Evolutionary conservation across 2,797 vertebrate species (phyloP).

Genomic region (Pogonophryne albipinna): DNA sequence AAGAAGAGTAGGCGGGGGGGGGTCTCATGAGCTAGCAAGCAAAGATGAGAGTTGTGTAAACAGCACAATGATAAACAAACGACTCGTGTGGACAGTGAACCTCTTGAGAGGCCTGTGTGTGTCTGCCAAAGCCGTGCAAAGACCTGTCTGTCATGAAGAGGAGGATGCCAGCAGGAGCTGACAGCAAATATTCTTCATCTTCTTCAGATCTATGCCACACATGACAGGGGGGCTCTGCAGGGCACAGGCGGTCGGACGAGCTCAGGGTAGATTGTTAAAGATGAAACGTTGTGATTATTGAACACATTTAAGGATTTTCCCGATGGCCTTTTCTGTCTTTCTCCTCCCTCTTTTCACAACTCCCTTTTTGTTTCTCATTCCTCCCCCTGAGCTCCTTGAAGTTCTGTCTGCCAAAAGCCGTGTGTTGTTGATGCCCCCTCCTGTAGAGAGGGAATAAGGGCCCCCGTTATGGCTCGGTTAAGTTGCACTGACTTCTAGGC

Average conservation of each 20-base stretch:
- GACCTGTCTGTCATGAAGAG: slow-evolving; percentile 35
- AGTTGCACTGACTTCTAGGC: slow-evolving; percentile 74
- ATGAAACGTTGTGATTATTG: slow-evolving; percentile 52
- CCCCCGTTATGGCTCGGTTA: slow-evolving; percentile 71
- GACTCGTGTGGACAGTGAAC: slow-evolving; percentile 32
- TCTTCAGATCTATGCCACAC: slow-evolving; percentile 30
- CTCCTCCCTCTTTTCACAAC: slow-evolving; percentile 35
- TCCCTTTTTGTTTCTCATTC: slow-evolving; percentile 57
- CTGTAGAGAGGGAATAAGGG: slow-evolving; percentile 76
- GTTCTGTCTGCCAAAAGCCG: slow-evolving; percentile 70
- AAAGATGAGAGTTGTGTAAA: slow-evolving; percentile 55
- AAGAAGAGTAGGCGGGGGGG: not conserved
- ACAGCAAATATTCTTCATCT: slow-evolving; percentile 35
- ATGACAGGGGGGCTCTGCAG: slow-evolving; percentile 37
- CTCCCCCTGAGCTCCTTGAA: slow-evolving; percentile 62
- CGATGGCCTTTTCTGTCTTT: slow-evolving; percentile 15
- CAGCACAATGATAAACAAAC: slow-evolving; percentile 39
- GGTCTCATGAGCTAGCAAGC: slow-evolving; percentile 34
- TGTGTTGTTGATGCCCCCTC: slow-evolving; percentile 70
- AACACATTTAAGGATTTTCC: slow-evolving; percentile 26
- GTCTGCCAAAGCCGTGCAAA: slow-evolving; percentile 39
- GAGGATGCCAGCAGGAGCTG: slow-evolving; percentile 45
- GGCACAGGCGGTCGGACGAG: slow-evolving; percentile 35
- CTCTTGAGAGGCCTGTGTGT: slow-evolving; percentile 42
- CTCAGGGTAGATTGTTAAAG: slow-evolving; percentile 13